Base-by-base conservation (phyloP, 1,140 invertebrate genomes). In the Danaus melanippus region DNA sequence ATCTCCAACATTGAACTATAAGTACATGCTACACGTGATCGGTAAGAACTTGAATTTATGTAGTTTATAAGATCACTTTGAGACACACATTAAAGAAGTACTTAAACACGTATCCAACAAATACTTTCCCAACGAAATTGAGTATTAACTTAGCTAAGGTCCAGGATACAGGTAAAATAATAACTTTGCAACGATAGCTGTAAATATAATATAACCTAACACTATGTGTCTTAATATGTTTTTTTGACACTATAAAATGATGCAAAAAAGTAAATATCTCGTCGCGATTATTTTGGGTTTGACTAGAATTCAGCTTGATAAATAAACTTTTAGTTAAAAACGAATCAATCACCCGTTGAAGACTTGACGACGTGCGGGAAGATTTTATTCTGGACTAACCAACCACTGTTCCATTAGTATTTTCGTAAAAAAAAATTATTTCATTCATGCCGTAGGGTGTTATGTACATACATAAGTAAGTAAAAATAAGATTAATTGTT, bases 1-100 rank as follows among this genome's bases (percentile, higher is more conserved):
- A 62, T 94, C 93, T 43, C 94, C 94, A 0, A 96, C 94, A 39
- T 90, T 91, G 62, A 95, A 95, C 78, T 91, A 91, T 67, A 93
- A 93, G 70, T 91, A 95, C 60, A 88, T 52, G 49, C 56, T 55
- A 49, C 56, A 57, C 50, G 60, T 58, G 53, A 62, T 61, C 56
- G 59, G 53, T 48, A 44, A 48, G 50, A 64, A 64, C 50, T 65
- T 59, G 12, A 50, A 59, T 49, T 63, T 56, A 55, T 52, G 53
- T 59, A 56, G 56, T 58, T 63, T 15, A 15, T 15, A 15, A 15
- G 15, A 15, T 15, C 15, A 15, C 15, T 15, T 15, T 15, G 15
- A 15, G 15, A 15, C 15, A 15, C 15, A 15, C 1, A 1, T 15
- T 15, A 1, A 15, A 15, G 15, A 15, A 15, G 15, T 15, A 15